These are phyloP conservation scores for Microctenopoma lineatum DNA, from an alignment of 2,797 vertebrate species.

Conservation along the genomic window DNA sequence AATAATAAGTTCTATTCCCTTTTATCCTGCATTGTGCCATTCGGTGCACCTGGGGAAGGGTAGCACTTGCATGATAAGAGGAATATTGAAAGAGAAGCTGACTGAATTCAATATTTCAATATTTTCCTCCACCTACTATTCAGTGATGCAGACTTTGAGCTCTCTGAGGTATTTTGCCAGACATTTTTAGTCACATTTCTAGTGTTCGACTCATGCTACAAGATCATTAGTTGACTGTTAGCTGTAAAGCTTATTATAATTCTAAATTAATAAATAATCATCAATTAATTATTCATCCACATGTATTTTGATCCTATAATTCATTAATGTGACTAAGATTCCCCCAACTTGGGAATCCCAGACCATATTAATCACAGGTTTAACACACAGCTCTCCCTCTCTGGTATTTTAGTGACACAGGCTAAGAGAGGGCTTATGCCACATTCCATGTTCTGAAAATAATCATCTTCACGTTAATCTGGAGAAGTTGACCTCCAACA, in stretches of 20 bases:
- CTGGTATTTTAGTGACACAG: slow-evolving; percentile 30
- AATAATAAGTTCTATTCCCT: slow-evolving; percentile 75
- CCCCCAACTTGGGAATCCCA: slow-evolving; percentile 16
- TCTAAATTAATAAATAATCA: slow-evolving; percentile 33
- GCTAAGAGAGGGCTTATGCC: slow-evolving; percentile 21
- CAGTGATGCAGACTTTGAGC: slow-evolving; percentile 19
- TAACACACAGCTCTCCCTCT: slow-evolving; percentile 22
- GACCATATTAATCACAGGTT: slow-evolving; percentile 64
- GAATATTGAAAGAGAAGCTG: slow-evolving; percentile 70
- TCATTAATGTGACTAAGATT: slow-evolving; percentile 47
- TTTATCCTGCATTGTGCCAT: slow-evolving; percentile 74
- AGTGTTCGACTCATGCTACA: slow-evolving; percentile 14
- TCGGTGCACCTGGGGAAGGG: slow-evolving; percentile 74
- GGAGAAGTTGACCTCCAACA: slow-evolving; percentile 42
- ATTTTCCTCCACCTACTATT: slow-evolving; percentile 38
- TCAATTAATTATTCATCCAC: slow-evolving; percentile 55
- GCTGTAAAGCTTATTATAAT: slow-evolving; percentile 26
- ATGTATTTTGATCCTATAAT: slow-evolving; percentile 52
- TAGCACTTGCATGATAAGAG: slow-evolving; percentile 75
- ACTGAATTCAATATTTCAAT: slow-evolving; percentile 68
- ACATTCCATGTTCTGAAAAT: slow-evolving; percentile 6
- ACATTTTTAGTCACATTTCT: slow-evolving; percentile 25
- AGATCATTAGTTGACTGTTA: slow-evolving; percentile 33
- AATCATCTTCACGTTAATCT: slow-evolving; percentile 41
- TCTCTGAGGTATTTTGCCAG: slow-evolving; percentile 25